phyloP scores from a whole-genome alignment of 1,140 invertebrate genomes.

The Bombus confusus region DNA sequence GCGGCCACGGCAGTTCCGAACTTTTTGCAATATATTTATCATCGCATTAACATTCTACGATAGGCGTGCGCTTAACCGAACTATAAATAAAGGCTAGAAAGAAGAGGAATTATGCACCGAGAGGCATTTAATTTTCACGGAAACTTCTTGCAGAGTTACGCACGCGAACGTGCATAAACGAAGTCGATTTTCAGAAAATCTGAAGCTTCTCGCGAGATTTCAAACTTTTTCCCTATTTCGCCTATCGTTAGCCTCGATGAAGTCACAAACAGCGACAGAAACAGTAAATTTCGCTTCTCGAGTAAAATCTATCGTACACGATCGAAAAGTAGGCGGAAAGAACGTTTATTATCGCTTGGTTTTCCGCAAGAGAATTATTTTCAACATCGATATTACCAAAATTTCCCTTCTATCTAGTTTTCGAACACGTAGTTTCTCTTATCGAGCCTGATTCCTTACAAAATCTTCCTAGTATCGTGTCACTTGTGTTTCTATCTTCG shows the following conservation, averaged over 20 bases:
- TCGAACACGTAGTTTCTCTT: no score
- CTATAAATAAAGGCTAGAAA: slow-evolving; percentile 40
- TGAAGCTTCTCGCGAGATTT: slow-evolving; percentile 21
- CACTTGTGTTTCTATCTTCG: no score
- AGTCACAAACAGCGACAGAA: neutral
- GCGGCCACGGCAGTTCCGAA: neutral
- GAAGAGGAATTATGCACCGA: slow-evolving; percentile 35
- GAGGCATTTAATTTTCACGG: slow-evolving; percentile 40
- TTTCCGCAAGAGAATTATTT: no score
- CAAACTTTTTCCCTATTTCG: slow-evolving; percentile 3
- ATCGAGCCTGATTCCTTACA: fast-evolving
- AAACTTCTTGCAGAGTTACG: slow-evolving; percentile 20
- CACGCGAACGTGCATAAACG: slow-evolving; percentile 30
- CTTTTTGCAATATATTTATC: slow-evolving; percentile 40
- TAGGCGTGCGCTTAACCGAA: slow-evolving; percentile 24
- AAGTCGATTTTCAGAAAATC: slow-evolving; percentile 30
- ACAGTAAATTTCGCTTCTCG: neutral
- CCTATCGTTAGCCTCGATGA: neutral
- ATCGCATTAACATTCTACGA: slow-evolving; percentile 42
- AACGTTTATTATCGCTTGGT: neutral
- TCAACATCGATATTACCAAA: no score
- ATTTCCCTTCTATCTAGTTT: no score
- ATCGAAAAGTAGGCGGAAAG: neutral
- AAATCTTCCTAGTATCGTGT: no score
- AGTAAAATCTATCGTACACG: neutral